These are phyloP conservation scores for Leptobrachium leishanense DNA, from an alignment of 2,113 vertebrate species.

Conservation along the genomic window DNA sequence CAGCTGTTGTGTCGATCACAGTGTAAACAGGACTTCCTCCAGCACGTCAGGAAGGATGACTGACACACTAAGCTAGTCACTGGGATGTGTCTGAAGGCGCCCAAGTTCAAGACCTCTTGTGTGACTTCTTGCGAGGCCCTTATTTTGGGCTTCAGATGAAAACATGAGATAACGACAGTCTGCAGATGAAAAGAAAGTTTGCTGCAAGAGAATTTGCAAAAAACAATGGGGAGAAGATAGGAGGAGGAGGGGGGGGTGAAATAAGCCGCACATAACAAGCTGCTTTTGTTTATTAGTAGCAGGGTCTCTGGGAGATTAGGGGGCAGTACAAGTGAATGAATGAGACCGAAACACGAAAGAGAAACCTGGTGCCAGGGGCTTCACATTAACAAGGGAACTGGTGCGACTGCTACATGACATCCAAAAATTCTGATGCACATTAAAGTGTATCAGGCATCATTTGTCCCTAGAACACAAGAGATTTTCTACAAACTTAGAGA, in stretches of 20 bases:
- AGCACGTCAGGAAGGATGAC: constrained; percentile 48
- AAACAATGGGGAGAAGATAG: no score
- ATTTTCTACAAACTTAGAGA: no score
- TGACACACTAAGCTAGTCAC: constrained; percentile 23
- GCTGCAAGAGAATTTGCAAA: no score
- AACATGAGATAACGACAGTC: no score
- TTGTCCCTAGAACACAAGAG: no score
- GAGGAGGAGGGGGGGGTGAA: no score
- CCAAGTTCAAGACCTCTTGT: constrained; percentile 32
- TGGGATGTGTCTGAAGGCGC: constrained; percentile 31
- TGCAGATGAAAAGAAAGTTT: no score
- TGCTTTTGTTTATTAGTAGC: not conserved
- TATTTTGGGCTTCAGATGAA: not conserved
- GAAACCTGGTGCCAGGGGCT: not conserved
- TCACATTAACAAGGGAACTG: no score
- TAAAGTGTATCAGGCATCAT: no score
- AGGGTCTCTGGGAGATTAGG: no score
- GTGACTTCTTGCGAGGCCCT: not conserved
- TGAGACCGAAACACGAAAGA: not conserved
- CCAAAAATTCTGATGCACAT: no score
- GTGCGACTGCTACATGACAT: no score
- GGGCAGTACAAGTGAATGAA: not conserved
- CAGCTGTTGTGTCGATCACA: constrained; percentile 47
- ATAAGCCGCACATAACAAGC: not conserved
- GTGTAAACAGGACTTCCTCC: constrained; percentile 49